A percentile compares a stretch with the other conserved stretches of the same genome.
Conservation (phyloP, 2,797 vertebrate species). For the Acrocephalus scirpaceus region DNA sequence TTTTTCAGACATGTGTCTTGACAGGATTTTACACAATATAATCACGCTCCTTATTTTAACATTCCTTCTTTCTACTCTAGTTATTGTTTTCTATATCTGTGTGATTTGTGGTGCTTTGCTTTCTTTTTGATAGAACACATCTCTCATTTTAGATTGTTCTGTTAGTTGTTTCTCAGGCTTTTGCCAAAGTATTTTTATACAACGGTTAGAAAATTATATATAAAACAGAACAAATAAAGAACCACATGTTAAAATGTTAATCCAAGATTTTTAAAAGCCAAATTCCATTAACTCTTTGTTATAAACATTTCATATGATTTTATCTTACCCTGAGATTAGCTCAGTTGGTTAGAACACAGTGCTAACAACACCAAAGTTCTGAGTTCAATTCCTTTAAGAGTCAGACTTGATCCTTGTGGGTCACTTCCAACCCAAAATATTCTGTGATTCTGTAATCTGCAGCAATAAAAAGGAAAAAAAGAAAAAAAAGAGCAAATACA, state of each 20-base stretch:
- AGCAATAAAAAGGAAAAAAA: background rate
- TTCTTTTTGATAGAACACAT: background rate
- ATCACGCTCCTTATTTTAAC: background rate
- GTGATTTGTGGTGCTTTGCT: background rate
- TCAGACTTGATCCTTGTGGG: background rate
- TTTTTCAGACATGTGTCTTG: background rate
- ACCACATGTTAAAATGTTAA: background rate
- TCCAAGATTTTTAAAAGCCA: background rate
- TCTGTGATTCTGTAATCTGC: background rate
- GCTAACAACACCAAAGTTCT: background rate
- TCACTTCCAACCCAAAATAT: background rate
- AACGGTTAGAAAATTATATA: background rate
- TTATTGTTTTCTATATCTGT: background rate
- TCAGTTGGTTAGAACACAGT: background rate
- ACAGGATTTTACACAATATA: background rate
- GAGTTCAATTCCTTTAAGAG: background rate
- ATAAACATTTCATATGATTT: background rate
- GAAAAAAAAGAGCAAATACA: too few relatives aligned
- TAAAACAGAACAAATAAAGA: background rate
- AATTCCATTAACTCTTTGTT: background rate
- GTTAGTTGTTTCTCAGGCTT: background rate
- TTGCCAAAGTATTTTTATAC: background rate
- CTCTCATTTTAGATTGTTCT: background rate
- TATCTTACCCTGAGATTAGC: background rate
- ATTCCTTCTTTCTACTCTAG: background rate